Percentiles rank a stretch among this genome's conserved stretches.
Evolutionary conservation across 2,888 invertebrate genomes (phyloP).

Genomic region (Luffia ferchaultella): DNA sequence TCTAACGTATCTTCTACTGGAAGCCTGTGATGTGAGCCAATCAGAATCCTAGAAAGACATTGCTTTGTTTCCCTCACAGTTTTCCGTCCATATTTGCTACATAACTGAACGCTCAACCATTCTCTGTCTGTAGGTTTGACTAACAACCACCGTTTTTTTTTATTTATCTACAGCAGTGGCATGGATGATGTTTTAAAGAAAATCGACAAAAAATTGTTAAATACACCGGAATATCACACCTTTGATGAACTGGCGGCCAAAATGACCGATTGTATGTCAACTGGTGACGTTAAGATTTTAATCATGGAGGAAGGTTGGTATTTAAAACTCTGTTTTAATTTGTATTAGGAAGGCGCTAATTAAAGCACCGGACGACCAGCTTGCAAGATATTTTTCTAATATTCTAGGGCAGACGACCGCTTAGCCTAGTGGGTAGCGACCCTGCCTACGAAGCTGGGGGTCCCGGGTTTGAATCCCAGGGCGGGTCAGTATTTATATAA

Average conservation of each 20-base stretch:
- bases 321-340: background rate
- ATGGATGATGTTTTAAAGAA: constrained; percentile 30
- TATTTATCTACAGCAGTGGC: constrained; percentile 28
- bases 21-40: too few relatives aligned
- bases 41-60: too few relatives aligned
- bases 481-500: too few relatives aligned
- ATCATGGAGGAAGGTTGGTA: constrained; percentile 45
- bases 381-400: too few relatives aligned
- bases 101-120: background rate
- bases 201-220: constrained; percentile 34
- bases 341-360: background rate
- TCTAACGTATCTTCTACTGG: too few relatives aligned
- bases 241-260: constrained; percentile 36
- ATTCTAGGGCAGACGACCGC: too few relatives aligned
- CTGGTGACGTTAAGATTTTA: constrained; percentile 42
- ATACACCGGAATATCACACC: constrained; percentile 42
- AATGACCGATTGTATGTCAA: constrained; percentile 43
- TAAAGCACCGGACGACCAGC: too few relatives aligned
- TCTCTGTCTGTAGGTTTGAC: background rate
- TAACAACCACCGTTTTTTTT: background rate
- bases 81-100: too few relatives aligned
- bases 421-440: too few relatives aligned
- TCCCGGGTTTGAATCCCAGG: too few relatives aligned
- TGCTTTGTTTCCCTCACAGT: too few relatives aligned
- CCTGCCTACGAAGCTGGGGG: too few relatives aligned